Base-by-base conservation (phyloP, 2,797 vertebrate species). In the Cuniculus paca region DNA sequence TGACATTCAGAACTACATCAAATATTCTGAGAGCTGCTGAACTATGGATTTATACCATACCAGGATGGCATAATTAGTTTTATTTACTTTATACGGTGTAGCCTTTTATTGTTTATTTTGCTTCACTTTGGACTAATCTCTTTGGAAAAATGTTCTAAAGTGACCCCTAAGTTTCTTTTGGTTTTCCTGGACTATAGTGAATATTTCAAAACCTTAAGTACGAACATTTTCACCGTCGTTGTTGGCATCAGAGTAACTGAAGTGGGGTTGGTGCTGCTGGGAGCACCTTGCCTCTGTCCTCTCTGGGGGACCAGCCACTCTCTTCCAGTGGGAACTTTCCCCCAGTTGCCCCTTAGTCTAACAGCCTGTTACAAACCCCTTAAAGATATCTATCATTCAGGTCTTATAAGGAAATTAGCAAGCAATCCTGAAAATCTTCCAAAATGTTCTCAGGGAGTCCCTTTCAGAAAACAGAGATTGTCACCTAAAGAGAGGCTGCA, bases 401-500 rank as follows among this genome's bases (percentile, higher is more conserved):
- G 45, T 93, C 61, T 91, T 74, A n/a, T 1, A 56, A 19, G 6
- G 24, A 78, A 87, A 13, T 36, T 65, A 34, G 16, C 26, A 88
- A 81, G 87, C 94, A 88, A 72, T 70, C 39, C 72, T 80, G 26
- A 63, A 97, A 68, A 77, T 77, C 28, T 70, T 70, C n/a, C 83
- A 85, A 39, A 89, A 75, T 34, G 36, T 52, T 88, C 31, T 60
- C 39, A 77, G 5, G 31, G 14, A 13, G 36, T 50, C 74, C n/a
- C 20, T 81, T 26, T 20, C 72, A 36, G 78, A 91, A 28, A 31
- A n/a, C 20, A 88, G 72, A 78, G 13, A 90, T 8, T 31, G 26
- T 65, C 36, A 78, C 9, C 28, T 28, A 45, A 2, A 83, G 65
- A 89, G 24, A 50, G 63, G 6, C 5, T 26, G 10, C 14, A 39